A percentile compares a stretch with the other conserved stretches of the same genome.
These are phyloP conservation scores for Pseudococcus jackbeardsleyi DNA, from an alignment of 2,888 invertebrate species.

Conservation along the genomic window DNA sequence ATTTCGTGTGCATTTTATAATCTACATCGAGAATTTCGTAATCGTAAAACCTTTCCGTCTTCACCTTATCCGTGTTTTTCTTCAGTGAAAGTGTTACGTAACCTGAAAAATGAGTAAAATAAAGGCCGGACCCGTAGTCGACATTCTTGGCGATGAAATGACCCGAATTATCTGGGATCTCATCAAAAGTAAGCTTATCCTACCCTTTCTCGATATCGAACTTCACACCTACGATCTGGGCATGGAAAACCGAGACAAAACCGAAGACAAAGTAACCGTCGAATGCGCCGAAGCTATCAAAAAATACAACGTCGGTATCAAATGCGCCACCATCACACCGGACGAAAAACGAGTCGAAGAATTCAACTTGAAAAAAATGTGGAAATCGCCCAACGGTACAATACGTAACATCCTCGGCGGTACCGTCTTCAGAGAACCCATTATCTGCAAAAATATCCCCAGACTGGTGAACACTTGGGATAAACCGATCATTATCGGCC, in stretches of 20 bases:
- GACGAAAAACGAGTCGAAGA: conserved; percentile 96
- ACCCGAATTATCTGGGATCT: conserved; percentile 98
- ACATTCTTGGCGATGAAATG: conserved; percentile 96
- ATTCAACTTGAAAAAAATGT: conserved; percentile 89
- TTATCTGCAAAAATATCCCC: conserved; percentile 94
- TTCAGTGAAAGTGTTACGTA: not conserved
- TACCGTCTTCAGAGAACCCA: conserved; percentile 87
- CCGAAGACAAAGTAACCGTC: conserved; percentile 94
- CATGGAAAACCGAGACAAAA: conserved; percentile 93
- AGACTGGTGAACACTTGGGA: conserved; percentile 95
- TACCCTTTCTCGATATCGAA: conserved; percentile 96
- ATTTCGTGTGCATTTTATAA: not conserved
- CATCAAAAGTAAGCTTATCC: conserved; percentile 96
- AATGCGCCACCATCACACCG: conserved; percentile 98
- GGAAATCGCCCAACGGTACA: conserved; percentile 92
- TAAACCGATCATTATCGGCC: conserved; percentile 97
- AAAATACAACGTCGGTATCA: conserved; percentile 98
- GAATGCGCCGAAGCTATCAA: conserved; percentile 97
- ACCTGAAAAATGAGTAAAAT: conserved; percentile 68
- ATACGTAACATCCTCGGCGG: conserved; percentile 90
- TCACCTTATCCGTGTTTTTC: not conserved
- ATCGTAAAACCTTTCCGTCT: not conserved
- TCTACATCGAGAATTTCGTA: not conserved
- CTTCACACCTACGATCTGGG: conserved; percentile 94
- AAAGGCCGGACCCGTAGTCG: conserved; percentile 86